phyloP scores from a whole-genome alignment of 1,140 invertebrate genomes.

The Cydia splendana region DNA sequence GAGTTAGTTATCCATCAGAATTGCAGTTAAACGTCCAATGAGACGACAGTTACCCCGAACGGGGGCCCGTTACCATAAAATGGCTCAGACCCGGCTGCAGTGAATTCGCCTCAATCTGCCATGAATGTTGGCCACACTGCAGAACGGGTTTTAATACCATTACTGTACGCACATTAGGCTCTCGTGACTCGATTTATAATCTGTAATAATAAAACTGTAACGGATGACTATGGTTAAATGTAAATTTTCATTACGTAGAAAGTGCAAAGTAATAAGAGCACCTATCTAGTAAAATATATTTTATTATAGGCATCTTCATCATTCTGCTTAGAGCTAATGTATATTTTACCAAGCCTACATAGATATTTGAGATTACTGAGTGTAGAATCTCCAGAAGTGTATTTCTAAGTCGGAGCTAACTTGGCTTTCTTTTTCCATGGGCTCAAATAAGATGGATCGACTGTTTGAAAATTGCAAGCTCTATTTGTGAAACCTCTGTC shows the following conservation, averaged over 20 bases:
- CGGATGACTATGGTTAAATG: background rate
- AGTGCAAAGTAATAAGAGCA: background rate
- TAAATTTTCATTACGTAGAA: conserved; percentile 9
- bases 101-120: conserved; percentile 12
- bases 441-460: too few relatives aligned
- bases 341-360: too few relatives aligned
- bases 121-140: conserved; percentile 8
- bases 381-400: too few relatives aligned
- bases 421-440: too few relatives aligned
- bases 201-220: conserved; percentile 5
- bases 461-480: too few relatives aligned
- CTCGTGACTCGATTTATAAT: background rate
- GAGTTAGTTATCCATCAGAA: background rate
- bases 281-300: background rate
- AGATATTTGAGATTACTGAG: too few relatives aligned
- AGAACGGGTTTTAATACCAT: conserved; percentile 28
- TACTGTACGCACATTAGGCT: conserved; percentile 21
- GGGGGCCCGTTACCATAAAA: conserved; percentile 4
- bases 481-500: too few relatives aligned
- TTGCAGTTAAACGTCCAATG: background rate
- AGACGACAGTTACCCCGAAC: conserved; percentile 14
- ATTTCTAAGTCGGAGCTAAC: too few relatives aligned
- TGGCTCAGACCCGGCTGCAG: background rate
- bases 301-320: background rate
- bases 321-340: too few relatives aligned